Percentiles rank a stretch among this genome's conserved stretches.
These are phyloP conservation scores for Stercorarius parasiticus DNA, from an alignment of 2,113 vertebrate genomes.

Conservation along the genomic window DNA sequence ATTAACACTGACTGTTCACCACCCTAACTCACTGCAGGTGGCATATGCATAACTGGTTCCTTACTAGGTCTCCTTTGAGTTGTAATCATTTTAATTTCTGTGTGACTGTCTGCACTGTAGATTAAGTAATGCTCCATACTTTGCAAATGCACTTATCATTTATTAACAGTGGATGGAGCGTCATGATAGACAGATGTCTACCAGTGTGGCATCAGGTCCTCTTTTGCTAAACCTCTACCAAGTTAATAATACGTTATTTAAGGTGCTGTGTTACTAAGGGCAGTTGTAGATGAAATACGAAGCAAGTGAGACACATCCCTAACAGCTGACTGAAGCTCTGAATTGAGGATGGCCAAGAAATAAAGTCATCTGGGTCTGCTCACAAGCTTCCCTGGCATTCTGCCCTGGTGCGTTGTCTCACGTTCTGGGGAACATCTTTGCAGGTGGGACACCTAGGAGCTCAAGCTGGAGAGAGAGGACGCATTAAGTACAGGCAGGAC, in stretches of 20 bases:
- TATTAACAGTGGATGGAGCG: neutral
- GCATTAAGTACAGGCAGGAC: neutral
- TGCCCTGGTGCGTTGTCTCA: rapidly evolving
- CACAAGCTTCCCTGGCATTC: neutral
- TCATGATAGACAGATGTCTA: neutral
- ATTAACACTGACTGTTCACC: neutral
- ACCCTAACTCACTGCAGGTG: neutral
- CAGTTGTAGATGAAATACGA: neutral
- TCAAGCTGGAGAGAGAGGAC: neutral
- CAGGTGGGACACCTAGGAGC: neutral
- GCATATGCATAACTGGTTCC: neutral
- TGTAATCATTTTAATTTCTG: neutral
- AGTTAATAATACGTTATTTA: neutral
- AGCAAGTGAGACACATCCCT: neutral
- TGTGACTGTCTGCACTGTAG: neutral
- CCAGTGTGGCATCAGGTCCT: neutral
- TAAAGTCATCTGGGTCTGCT: neutral
- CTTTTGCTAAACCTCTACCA: neutral
- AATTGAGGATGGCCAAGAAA: neutral
- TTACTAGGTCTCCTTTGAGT: neutral
- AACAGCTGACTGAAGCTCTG: neutral
- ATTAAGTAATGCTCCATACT: neutral
- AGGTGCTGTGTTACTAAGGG: neutral
- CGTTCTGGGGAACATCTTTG: neutral
- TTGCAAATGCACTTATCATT: neutral